phyloP scores from a whole-genome alignment of 2,797 vertebrate genomes.

The Neostethus bicornis region DNA sequence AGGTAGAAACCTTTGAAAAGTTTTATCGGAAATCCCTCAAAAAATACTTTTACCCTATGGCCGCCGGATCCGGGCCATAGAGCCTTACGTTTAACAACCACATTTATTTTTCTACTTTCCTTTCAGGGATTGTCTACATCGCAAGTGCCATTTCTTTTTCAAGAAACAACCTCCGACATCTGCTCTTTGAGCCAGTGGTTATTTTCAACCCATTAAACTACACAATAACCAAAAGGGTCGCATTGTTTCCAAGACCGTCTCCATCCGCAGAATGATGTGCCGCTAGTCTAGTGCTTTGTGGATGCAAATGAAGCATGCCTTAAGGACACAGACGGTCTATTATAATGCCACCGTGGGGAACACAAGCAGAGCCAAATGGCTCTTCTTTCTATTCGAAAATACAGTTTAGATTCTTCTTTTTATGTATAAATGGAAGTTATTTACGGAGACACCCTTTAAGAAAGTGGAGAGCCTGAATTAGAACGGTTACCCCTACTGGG shows the following conservation, averaged over 20 bases:
- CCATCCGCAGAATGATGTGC: slow-evolving; percentile 50
- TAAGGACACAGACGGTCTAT: slow-evolving; percentile 64
- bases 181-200: slow-evolving; percentile 29
- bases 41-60: no score
- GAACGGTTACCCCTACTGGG: no score
- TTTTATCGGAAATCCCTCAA: no score
- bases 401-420: slow-evolving; percentile 37
- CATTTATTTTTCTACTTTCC: no score
- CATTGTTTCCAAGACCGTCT: slow-evolving; percentile 56
- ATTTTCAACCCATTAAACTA: slow-evolving; percentile 65
- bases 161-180: slow-evolving; percentile 28
- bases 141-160: slow-evolving; percentile 6
- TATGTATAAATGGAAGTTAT: slow-evolving; percentile 16
- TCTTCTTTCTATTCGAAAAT: slow-evolving; percentile 12
- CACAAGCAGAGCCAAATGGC: slow-evolving; percentile 51
- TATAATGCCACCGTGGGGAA: slow-evolving; percentile 55
- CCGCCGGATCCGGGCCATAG: no score
- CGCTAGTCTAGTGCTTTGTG: slow-evolving; percentile 45
- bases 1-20: no score
- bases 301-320: slow-evolving; percentile 66
- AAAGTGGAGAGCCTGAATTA: no score
- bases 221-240: slow-evolving; percentile 47
- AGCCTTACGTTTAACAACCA: no score
- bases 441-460: neutral
- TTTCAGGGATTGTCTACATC: no score